Evolutionary conservation across 2,113 vertebrate genomes (phyloP).

Genomic region (Calyptommatus sinebrachiatus): DNA sequence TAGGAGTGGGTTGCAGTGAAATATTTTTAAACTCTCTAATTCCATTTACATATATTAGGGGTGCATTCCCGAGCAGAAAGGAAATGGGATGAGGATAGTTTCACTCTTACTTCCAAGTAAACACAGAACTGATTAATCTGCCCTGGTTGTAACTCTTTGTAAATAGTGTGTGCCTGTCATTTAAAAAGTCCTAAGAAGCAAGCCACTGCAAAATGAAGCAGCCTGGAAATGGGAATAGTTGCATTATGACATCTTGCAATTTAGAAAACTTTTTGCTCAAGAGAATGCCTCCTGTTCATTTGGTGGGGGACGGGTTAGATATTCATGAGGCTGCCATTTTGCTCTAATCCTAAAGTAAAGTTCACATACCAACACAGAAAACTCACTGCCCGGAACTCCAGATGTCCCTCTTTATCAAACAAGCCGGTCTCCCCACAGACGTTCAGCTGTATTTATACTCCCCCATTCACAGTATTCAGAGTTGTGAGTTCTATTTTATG

Average conservation of each 20-base stretch:
- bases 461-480: slow-evolving; percentile 14
- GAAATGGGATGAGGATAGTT: background rate
- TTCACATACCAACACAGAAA: slow-evolving; percentile 58
- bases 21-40: no score
- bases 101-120: background rate
- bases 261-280: slow-evolving; percentile 12
- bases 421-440: slow-evolving; percentile 34
- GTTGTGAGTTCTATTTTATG: background rate
- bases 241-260: background rate
- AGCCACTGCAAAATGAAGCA: background rate
- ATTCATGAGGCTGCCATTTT: slow-evolving; percentile 63
- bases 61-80: background rate
- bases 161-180: no score
- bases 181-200: background rate
- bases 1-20: background rate
- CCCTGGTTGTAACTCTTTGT: accelerated
- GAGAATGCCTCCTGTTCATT: slow-evolving; percentile 50
- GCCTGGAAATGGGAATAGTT: background rate
- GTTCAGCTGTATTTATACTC: slow-evolving; percentile 18
- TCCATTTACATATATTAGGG: background rate
- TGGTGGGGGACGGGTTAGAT: slow-evolving; percentile 35
- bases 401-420: slow-evolving; percentile 47
- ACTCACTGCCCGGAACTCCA: slow-evolving; percentile 58
- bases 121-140: background rate
- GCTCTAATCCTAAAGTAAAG: slow-evolving; percentile 65